Evolutionary conservation across 2,797 vertebrate species (phyloP).

Genomic region (Sebastes iracundus): DNA sequence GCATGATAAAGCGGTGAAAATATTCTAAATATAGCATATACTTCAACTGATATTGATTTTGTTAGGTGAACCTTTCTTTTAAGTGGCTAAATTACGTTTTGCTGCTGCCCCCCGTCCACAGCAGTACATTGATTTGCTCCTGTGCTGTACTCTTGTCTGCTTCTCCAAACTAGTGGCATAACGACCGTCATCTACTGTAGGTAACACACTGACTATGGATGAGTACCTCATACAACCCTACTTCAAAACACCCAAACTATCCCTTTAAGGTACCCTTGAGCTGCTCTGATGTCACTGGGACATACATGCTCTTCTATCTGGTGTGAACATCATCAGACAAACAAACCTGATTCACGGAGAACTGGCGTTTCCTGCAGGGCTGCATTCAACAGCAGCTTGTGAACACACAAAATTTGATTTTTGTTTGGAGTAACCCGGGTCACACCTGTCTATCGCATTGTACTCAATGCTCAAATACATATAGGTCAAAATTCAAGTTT

Average conservation of each 20-base stretch:
- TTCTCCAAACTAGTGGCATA: background rate
- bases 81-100: background rate
- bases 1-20: background rate
- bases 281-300: background rate
- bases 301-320: background rate
- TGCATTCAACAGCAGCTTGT: slow-evolving; percentile 19
- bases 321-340: slow-evolving; percentile 12
- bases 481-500: background rate
- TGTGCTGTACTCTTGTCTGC: background rate
- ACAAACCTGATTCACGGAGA: slow-evolving; percentile 2
- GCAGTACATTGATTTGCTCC: background rate
- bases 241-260: background rate
- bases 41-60: background rate
- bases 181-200: background rate
- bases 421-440: slow-evolving; percentile 10
- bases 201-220: background rate
- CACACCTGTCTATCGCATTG: slow-evolving; percentile 13
- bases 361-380: slow-evolving; percentile 26
- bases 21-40: background rate
- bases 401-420: slow-evolving; percentile 19
- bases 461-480: background rate
- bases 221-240: background rate
- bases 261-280: background rate
- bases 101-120: background rate
- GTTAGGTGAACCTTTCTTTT: background rate